Percentiles rank a stretch among this genome's conserved stretches.
Conservation (phyloP, 1,140 invertebrate species). For the Bilobella aurantiaca region DNA sequence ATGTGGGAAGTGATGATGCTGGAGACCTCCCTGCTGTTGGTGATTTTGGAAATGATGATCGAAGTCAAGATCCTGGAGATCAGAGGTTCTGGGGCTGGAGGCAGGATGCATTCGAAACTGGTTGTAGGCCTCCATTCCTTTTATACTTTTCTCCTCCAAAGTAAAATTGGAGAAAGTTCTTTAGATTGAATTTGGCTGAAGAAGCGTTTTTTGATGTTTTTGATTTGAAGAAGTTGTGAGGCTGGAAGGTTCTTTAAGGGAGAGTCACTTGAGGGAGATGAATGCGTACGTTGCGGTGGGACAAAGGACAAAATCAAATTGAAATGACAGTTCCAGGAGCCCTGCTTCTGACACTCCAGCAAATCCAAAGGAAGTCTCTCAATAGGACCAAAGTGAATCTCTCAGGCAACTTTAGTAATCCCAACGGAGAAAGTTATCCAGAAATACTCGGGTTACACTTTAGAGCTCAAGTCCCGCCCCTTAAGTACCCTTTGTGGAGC, state of each 20-base stretch:
- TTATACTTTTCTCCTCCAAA: conserved; percentile 2
- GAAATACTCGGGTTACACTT: not conserved
- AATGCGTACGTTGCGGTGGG: not conserved
- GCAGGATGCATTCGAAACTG: conserved; percentile 26
- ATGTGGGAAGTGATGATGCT: conserved; percentile 5
- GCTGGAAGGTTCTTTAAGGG: not conserved
- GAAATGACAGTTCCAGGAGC: conserved; percentile 12
- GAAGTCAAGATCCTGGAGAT: conserved; percentile 5
- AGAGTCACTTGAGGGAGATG: not conserved
- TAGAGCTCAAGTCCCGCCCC: no score
- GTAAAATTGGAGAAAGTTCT: conserved; percentile 10
- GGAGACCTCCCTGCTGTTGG: not conserved
- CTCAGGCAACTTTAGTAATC: not conserved
- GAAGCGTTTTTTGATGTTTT: conserved; percentile 10
- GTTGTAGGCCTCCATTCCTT: conserved; percentile 25
- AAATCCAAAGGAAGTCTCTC: not conserved
- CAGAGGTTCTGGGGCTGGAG: not conserved
- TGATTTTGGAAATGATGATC: conserved; percentile 11
- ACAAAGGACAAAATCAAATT: not conserved
- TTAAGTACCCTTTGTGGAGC: no score
- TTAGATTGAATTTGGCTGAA: not conserved
- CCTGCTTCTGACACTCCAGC: conserved; percentile 6
- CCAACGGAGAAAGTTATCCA: not conserved
- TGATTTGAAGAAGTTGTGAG: not conserved
- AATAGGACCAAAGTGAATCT: not conserved